phyloP scores from a whole-genome alignment of 2,888 invertebrate genomes.

The Cheilosia vernalis region DNA sequence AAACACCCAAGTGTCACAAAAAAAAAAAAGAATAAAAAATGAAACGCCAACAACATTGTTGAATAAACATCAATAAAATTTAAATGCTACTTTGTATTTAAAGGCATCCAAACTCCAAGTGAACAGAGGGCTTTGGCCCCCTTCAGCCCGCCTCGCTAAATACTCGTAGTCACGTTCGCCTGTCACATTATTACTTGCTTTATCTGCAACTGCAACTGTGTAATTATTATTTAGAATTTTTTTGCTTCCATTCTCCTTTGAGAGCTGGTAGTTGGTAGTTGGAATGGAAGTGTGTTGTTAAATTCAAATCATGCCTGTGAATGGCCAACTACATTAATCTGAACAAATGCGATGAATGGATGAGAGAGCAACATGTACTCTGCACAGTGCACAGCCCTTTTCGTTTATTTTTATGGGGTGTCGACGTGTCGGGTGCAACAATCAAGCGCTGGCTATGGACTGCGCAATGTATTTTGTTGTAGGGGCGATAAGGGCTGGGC shows the following conservation, averaged over 20 bases:
- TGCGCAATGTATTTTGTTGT: conserved; percentile 18
- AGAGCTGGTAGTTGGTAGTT: conserved; percentile 2
- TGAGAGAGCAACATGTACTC: not conserved
- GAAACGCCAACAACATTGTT: conserved; percentile 46
- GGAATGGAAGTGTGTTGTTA: conserved; percentile 6
- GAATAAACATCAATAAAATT: conserved; percentile 69
- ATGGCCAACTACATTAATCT: not conserved
- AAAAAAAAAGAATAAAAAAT: not conserved
- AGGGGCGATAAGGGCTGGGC: conserved; percentile 17
- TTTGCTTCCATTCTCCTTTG: conserved; percentile 5
- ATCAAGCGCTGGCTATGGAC: not conserved
- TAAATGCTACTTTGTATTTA: conserved; percentile 66
- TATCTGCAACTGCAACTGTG: conserved; percentile 11
- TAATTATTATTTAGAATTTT: not conserved
- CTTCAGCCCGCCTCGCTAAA: not conserved
- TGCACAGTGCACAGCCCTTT: not conserved
- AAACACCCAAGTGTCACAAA: conserved; percentile 15
- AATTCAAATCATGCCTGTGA: conserved; percentile 8
- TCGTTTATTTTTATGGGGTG: too few relatives aligned
- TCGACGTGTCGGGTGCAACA: not conserved
- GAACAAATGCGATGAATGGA: not conserved
- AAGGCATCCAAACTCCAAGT: not conserved
- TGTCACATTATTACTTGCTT: not conserved
- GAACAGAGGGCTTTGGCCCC: not conserved
- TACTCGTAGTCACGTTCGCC: conserved; percentile 39